A percentile compares a stretch with the other conserved stretches of the same genome.
These are phyloP conservation scores for Bradypodion pumilum DNA, from an alignment of 2,797 vertebrate genomes.

Conservation along the genomic window DNA sequence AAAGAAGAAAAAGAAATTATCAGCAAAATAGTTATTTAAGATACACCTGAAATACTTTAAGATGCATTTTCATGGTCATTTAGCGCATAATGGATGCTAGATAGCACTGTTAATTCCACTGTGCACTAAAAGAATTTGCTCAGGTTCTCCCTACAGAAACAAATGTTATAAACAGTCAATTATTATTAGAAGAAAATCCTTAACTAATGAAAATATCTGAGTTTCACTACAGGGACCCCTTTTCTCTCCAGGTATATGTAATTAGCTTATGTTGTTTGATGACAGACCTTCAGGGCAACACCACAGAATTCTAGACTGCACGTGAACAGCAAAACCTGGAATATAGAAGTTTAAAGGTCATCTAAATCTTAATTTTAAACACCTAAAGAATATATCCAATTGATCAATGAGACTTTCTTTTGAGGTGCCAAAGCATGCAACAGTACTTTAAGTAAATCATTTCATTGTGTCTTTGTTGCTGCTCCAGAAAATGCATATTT, in stretches of 20 bases:
- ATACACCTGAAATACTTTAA: neutral
- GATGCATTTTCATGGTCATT: neutral
- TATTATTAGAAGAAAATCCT: too few species aligned
- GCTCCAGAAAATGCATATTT: neutral
- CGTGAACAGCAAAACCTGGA: neutral
- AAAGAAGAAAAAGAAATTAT: slow-evolving; percentile 41
- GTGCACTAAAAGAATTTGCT: neutral
- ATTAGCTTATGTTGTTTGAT: too few species aligned
- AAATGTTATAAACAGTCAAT: too few species aligned
- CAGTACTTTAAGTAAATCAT: neutral
- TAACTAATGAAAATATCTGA: too few species aligned
- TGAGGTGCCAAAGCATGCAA: neutral
- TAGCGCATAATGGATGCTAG: neutral
- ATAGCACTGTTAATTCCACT: neutral
- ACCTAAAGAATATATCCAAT: neutral
- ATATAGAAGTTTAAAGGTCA: too few species aligned
- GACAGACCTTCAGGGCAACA: too few species aligned
- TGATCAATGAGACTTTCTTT: neutral
- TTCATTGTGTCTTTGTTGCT: neutral
- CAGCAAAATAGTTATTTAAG: neutral
- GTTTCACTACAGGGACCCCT: too few species aligned
- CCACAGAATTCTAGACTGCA: neutral
- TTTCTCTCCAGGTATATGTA: too few species aligned
- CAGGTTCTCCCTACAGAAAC: too few species aligned
- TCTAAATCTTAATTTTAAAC: too few species aligned